phyloP scores from a whole-genome alignment of 2,888 invertebrate genomes.

The Brachyopa scutellaris region DNA sequence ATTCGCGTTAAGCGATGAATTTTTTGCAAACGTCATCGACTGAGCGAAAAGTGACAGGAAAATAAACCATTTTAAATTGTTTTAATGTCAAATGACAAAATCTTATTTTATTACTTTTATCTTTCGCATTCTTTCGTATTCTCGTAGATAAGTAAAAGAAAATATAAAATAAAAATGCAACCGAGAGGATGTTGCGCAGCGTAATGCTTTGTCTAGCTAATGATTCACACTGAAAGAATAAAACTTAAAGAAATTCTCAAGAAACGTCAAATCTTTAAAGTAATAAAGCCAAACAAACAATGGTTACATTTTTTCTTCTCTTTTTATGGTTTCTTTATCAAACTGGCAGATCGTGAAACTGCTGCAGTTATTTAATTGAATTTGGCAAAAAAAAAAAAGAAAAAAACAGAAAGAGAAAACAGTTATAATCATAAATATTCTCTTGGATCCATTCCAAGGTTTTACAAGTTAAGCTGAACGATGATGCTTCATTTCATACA shows the following conservation, averaged over 20 bases:
- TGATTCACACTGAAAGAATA: slow-evolving; percentile 13
- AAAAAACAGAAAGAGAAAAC: too few species aligned
- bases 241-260: not conserved
- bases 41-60: slow-evolving; percentile 34
- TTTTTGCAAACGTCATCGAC: not conserved
- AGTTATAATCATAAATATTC: slow-evolving; percentile 31
- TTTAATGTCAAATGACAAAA: slow-evolving; percentile 5
- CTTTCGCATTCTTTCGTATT: slow-evolving; percentile 4
- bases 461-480: slow-evolving; percentile 48
- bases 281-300: too few species aligned
- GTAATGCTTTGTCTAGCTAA: slow-evolving; percentile 4
- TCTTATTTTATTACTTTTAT: not conserved
- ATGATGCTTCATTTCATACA: slow-evolving; percentile 35
- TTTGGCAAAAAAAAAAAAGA: slow-evolving; percentile 5
- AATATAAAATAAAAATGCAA: not conserved
- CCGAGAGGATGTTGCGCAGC: not conserved
- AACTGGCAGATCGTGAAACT: not conserved
- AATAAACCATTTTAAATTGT: slow-evolving; percentile 37
- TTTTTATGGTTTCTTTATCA: not conserved
- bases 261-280: too few species aligned
- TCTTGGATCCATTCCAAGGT: slow-evolving; percentile 58
- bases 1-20: too few species aligned
- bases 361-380: slow-evolving; percentile 29
- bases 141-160: slow-evolving; percentile 8
- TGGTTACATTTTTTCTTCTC: not conserved